Evolutionary conservation across 37 sponge, comb jelly and placozoan species (phyloP).

Genomic region (Cliona cf. orientalis): DNA sequence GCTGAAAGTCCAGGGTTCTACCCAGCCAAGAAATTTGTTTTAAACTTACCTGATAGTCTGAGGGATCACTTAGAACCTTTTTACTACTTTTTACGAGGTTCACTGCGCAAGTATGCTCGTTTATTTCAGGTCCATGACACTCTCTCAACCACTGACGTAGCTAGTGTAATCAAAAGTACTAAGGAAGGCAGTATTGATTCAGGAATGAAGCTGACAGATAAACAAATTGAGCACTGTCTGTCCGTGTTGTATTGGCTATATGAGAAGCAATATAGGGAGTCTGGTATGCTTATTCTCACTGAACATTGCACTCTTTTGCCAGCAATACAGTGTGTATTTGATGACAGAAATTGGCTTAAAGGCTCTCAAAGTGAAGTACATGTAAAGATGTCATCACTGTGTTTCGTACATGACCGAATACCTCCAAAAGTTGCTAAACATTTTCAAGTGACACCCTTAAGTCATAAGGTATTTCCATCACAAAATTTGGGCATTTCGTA

Average conservation of each 20-base stretch:
- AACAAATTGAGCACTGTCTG: slow-evolving; percentile 22
- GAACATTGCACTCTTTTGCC: slow-evolving; percentile 2
- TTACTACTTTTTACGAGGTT: too few species aligned
- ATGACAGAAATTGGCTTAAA: slow-evolving; percentile 63
- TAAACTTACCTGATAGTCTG: too few species aligned
- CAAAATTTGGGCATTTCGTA: slow-evolving; percentile 17
- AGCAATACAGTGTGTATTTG: slow-evolving; percentile 48
- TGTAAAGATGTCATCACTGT: neutral
- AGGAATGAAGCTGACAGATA: too few species aligned
- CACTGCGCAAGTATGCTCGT: too few species aligned
- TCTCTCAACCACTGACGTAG: neutral
- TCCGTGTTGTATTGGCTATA: slow-evolving; percentile 32
- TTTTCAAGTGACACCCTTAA: slow-evolving; percentile 59
- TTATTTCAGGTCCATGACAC: too few species aligned
- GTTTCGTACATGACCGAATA: slow-evolving; percentile 25
- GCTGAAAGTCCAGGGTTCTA: too few species aligned
- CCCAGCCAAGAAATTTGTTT: too few species aligned
- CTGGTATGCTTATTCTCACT: slow-evolving; percentile 51
- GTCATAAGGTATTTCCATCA: slow-evolving; percentile 58
- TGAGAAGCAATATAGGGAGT: neutral
- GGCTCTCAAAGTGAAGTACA: neutral
- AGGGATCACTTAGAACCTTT: too few species aligned
- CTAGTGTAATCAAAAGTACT: slow-evolving; percentile 4
- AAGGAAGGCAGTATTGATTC: too few species aligned
- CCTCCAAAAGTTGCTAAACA: slow-evolving; percentile 34